Percentiles rank a stretch among this genome's conserved stretches.
phyloP scores from a whole-genome alignment of 1,140 invertebrate genomes.

The Drosophila trapezifrons region DNA sequence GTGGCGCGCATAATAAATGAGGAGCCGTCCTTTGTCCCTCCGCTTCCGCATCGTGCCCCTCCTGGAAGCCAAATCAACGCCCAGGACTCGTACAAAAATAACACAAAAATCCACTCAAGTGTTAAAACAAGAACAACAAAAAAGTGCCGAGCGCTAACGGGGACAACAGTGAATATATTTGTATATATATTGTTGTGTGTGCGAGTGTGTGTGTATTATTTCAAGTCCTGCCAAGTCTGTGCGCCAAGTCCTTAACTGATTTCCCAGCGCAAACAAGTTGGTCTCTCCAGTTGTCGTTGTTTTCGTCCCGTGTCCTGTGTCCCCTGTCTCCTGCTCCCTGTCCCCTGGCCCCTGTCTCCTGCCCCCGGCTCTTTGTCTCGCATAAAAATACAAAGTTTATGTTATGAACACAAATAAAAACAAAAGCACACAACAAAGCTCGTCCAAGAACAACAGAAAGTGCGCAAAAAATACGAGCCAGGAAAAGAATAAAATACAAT shows the following conservation, averaged over 20 bases:
- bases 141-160: slow-evolving; percentile 62
- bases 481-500: slow-evolving; percentile 77
- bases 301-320: slow-evolving; percentile 23
- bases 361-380: slow-evolving; percentile 41
- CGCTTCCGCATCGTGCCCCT: slow-evolving; percentile 7
- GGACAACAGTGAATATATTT: slow-evolving; percentile 64
- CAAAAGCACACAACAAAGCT: slow-evolving; percentile 68
- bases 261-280: slow-evolving; percentile 80
- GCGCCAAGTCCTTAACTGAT: slow-evolving; percentile 79
- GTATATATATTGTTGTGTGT: slow-evolving; percentile 18
- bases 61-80: slow-evolving; percentile 60
- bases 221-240: slow-evolving; percentile 57
- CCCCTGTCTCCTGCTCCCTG: slow-evolving; percentile 20
- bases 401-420: slow-evolving; percentile 83
- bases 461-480: slow-evolving; percentile 52
- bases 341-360: slow-evolving; percentile 21
- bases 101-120: slow-evolving; percentile 83
- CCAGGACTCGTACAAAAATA: slow-evolving; percentile 65
- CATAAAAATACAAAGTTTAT: slow-evolving; percentile 83
- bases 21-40: slow-evolving; percentile 37
- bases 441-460: slow-evolving; percentile 70
- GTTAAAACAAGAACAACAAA: slow-evolving; percentile 70
- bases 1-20: slow-evolving; percentile 80
- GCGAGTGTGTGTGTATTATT: slow-evolving; percentile 40
- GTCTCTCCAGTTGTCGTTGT: slow-evolving; percentile 52